These are phyloP conservation scores for Aspidoscelis tigris DNA, from an alignment of 2,113 vertebrate species.

Conservation along the genomic window DNA sequence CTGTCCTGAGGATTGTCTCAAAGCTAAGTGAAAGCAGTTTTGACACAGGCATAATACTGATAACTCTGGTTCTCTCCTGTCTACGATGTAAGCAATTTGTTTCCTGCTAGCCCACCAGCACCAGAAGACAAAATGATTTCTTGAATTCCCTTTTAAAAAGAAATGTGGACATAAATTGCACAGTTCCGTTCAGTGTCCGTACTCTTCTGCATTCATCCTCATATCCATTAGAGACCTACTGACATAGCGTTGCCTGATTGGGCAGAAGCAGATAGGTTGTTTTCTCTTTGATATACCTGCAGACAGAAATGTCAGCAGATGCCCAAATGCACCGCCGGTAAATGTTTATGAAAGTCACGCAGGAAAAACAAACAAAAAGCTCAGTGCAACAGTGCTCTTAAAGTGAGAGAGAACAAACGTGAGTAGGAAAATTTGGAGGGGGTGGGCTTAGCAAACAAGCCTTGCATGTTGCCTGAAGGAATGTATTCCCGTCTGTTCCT, in stretches of 20 bases:
- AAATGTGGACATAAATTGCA: slow-evolving; percentile 1
- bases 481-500: not conserved
- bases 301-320: slow-evolving; percentile 29
- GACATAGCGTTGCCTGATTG: not conserved
- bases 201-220: slow-evolving; percentile 30
- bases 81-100: not conserved
- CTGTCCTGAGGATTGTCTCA: not conserved
- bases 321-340: slow-evolving; percentile 19
- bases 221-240: not conserved
- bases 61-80: not conserved
- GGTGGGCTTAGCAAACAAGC: not conserved
- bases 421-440: not conserved
- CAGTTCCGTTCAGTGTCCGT: slow-evolving; percentile 21
- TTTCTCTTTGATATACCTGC: slow-evolving; percentile 16
- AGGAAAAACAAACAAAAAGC: slow-evolving; percentile 8
- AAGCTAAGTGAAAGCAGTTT: not conserved
- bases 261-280: slow-evolving; percentile 2
- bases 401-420: not conserved
- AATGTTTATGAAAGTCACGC: not conserved
- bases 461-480: not conserved
- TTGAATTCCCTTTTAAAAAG: not conserved
- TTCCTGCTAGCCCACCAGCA: not conserved
- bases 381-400: slow-evolving; percentile 11
- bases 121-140: not conserved
- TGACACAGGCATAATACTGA: not conserved